Evolutionary conservation across 92 coral and sea anemone genomes (phyloP), one percentile per base, ranked within the genome.

Genomic region (Phenganax stokvisi): DNA sequence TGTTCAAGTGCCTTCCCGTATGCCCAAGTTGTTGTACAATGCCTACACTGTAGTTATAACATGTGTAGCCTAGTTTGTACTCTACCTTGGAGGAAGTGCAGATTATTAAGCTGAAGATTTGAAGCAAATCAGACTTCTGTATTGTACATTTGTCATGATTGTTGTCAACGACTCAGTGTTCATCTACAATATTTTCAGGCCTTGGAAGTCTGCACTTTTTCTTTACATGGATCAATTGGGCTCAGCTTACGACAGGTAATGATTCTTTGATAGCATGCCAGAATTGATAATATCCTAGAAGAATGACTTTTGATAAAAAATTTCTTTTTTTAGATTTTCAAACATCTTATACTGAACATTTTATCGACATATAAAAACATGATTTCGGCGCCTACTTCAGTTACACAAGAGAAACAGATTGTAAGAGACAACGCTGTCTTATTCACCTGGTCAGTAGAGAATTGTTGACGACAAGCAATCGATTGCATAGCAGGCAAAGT

Each of bases 181-280:
- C 6, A 20, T 57, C 70, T 25, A 10, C n/a, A 51, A 57, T 72
- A 66, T 64, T 83, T 85, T 11, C 85, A 94, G 98, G 96, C 91
- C 44, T 84, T 94, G 10, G 85, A 86, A 53, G 55, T 79, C 20
- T 56, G 90, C 29, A 88, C 90, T 72, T 88, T 88, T 27, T 57
- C 92, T 8, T 82, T 92, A 4, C 98, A 94, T 80, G 98, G 98
- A 27, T 86, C 81, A 5, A 69, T 85, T 77, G 96, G 90, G 47
- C 75, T 86, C 16, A 92, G 84, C 61, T 86, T 92, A 57, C 81
- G 92, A 71, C 85, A 84, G 79, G 98, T 90, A 81, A 67, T 90
- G 54, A 59, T 37, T 10, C 7, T 12, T 13, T 13, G 25, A 25
- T 59, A 59, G 16, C 16, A 13, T 59, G 16, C 65, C 16, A 59